Percentiles rank a stretch among this genome's conserved stretches.
Evolutionary conservation across 23 tunicate genomes (phyloP).

Genomic region (Phallusia fumigata): DNA sequence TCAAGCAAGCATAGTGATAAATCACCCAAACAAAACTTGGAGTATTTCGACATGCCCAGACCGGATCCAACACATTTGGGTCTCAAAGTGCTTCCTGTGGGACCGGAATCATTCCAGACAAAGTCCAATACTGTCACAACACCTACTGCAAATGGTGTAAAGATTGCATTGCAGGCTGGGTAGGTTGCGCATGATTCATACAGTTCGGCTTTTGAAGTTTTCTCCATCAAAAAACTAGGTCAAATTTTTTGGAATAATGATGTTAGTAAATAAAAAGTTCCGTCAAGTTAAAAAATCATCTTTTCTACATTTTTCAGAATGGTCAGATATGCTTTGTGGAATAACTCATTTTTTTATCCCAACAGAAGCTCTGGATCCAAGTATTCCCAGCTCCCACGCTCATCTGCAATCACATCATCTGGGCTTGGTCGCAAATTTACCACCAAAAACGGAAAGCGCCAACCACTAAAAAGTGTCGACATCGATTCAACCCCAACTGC

Average conservation of each 20-base stretch:
- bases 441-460: slow-evolving; percentile 22
- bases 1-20: not conserved
- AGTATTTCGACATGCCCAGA: not conserved
- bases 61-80: slow-evolving; percentile 6
- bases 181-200: not conserved
- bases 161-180: not conserved
- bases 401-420: not conserved
- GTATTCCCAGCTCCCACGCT: not conserved
- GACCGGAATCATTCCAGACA: not conserved
- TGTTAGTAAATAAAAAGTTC: too few species aligned
- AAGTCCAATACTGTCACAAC: not conserved
- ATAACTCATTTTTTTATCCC: too few species aligned
- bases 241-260: too few species aligned
- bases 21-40: not conserved
- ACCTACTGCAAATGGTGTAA: slow-evolving; percentile 1
- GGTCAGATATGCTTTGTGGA: too few species aligned
- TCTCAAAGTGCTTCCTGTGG: not conserved
- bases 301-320: too few species aligned
- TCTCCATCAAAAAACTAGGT: too few species aligned
- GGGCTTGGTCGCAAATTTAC: not conserved
- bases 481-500: slow-evolving; percentile 26
- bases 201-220: too few species aligned
- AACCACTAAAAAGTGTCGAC: slow-evolving; percentile 38
- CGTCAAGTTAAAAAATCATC: too few species aligned
- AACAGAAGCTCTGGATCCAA: not conserved